Base-by-base conservation (phyloP, 2,888 invertebrate species). In the Synanthedon andrenaeformis region DNA sequence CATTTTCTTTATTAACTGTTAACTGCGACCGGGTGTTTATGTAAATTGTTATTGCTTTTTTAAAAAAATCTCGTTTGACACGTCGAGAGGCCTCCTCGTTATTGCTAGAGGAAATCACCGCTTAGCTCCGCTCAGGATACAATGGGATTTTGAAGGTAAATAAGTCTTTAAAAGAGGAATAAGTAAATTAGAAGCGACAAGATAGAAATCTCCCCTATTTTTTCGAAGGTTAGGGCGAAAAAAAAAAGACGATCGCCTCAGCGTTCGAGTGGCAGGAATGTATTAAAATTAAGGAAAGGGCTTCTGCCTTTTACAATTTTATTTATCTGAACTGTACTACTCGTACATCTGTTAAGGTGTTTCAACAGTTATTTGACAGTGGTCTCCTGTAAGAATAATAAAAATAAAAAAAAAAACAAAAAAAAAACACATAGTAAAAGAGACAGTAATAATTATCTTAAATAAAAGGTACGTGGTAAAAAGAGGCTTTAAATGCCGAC, bases 181-280 rank as follows among this genome's bases (percentile, higher is more conserved):
- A 92, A 92, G 92, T 92, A 92, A 92, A 92, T 92, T 92, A 92
- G 91, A 91, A 91, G 89, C 90, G 89, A 85, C 89, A 91, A 90
- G 92, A 92, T 92, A 92, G 90, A 90, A 89, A 92, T 92, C 91
- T 91, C 90, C 91, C 91, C 90, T 87, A 89, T 87, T 87, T 89
- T 78, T 85, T 81, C 68, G 66, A 76, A 77, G 78, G 72, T 67
- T 76, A 72, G 83, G 84, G 81, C 70, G 80, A 76, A 80, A 82
- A 83, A 82, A 83, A 83, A 85, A 85, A 83, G 79, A 69, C 82
- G 85, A 85, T 85, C 83, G 85, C 77, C 79, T 82, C 79, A 69
- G 67, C 76, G 70, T 70, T 66, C 67, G 67, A 64, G 65, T 66
- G 63, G 67, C 64, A 13, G 61, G 58, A 54, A 55, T 72, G 52